Percentiles rank a stretch among this genome's conserved stretches.
Evolutionary conservation across 1,140 invertebrate species (phyloP).

Genomic region (Microplitis mediator): DNA sequence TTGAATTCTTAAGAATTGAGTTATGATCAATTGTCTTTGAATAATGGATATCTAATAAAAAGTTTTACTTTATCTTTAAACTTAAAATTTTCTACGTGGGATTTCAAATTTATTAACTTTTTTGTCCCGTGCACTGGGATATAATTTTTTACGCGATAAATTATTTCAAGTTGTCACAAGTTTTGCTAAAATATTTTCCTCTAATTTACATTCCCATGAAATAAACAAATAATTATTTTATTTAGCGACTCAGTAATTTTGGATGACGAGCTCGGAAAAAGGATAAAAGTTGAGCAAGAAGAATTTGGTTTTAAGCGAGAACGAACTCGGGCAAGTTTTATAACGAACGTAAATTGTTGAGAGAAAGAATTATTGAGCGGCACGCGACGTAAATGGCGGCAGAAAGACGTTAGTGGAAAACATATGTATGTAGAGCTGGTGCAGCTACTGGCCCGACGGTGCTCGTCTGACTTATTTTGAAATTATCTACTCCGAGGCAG

Average conservation of each 20-base stretch:
- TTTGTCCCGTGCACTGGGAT: too few relatives aligned
- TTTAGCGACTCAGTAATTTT: background rate
- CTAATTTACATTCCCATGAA: too few relatives aligned
- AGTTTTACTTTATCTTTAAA: too few relatives aligned
- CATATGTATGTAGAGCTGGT: constrained; percentile 6
- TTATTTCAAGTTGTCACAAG: too few relatives aligned
- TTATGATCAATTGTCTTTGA: too few relatives aligned
- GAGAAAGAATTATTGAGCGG: constrained; percentile 20
- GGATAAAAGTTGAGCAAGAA: background rate
- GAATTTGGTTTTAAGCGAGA: constrained; percentile 17
- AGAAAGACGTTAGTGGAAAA: constrained; percentile 18
- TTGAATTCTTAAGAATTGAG: too few relatives aligned
- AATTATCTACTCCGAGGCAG: constrained; percentile 26
- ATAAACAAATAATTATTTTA: background rate
- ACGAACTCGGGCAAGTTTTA: background rate
- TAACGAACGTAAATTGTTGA: constrained; percentile 13
- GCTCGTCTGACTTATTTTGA: constrained; percentile 26
- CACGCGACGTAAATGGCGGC: constrained; percentile 16
- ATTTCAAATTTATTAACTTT: too few relatives aligned
- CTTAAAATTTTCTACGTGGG: too few relatives aligned
- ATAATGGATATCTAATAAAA: too few relatives aligned
- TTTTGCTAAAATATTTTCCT: too few relatives aligned
- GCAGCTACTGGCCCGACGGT: background rate
- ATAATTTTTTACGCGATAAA: too few relatives aligned
- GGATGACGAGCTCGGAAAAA: background rate